phyloP scores from a whole-genome alignment of 2,888 invertebrate genomes.

The Linnaemya vulpina region DNA sequence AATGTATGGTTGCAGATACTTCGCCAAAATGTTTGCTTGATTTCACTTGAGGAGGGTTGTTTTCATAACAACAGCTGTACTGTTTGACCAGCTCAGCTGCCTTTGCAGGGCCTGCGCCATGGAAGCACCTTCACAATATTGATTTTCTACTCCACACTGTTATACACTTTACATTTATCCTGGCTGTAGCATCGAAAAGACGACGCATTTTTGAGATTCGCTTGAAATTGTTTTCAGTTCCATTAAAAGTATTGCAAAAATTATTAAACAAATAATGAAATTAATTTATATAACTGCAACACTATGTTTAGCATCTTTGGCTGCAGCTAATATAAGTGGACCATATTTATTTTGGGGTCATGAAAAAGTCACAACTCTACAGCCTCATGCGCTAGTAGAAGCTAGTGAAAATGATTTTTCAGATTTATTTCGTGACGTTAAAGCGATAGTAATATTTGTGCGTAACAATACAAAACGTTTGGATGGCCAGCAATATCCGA shows the following conservation, averaged over 20 bases:
- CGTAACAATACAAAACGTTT: conserved; percentile 85
- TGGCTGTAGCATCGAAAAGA: conserved; percentile 40
- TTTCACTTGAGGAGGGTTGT: conserved; percentile 22
- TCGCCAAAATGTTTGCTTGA: background rate
- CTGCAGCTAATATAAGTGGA: conserved; percentile 84
- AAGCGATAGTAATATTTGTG: conserved; percentile 86
- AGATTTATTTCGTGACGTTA: conserved; percentile 85
- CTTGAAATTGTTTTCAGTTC: conserved; percentile 27
- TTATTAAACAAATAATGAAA: conserved; percentile 75
- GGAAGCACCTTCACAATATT: conserved; percentile 38
- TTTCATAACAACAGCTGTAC: conserved; percentile 35
- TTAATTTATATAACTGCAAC: conserved; percentile 74
- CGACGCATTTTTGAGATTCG: background rate
- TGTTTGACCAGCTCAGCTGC: conserved; percentile 43
- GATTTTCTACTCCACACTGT: conserved; percentile 67
- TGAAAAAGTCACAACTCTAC: conserved; percentile 83
- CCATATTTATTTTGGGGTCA: conserved; percentile 86
- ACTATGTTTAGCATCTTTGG: conserved; percentile 73
- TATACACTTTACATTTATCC: conserved; percentile 69
- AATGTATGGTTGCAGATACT: background rate
- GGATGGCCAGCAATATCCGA: conserved; percentile 84
- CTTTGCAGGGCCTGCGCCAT: conserved; percentile 35
- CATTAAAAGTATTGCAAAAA: conserved; percentile 22
- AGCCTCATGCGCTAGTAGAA: conserved; percentile 84
- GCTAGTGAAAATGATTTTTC: conserved; percentile 85